A percentile compares a stretch with the other conserved stretches of the same genome.
Conservation (phyloP, 2,797 vertebrate genomes). For the Apogon talboti region DNA sequence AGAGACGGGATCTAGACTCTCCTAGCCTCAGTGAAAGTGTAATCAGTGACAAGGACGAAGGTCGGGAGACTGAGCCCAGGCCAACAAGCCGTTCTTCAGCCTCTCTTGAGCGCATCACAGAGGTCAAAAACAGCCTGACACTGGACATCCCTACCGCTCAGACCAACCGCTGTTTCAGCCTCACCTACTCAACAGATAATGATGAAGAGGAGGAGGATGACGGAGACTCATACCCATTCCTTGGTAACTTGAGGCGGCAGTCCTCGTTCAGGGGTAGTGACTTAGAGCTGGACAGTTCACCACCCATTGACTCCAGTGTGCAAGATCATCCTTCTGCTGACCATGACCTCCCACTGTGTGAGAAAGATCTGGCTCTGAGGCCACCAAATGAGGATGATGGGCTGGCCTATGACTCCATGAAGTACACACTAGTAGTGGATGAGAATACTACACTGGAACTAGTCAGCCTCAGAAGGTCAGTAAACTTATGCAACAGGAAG, state of each 20-base stretch:
- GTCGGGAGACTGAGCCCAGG: slow-evolving; percentile 79
- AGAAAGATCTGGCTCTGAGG: slow-evolving; percentile 68
- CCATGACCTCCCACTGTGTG: slow-evolving; percentile 73
- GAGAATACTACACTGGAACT: slow-evolving; percentile 97
- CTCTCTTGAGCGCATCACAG: slow-evolving; percentile 83
- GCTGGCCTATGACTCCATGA: slow-evolving; percentile 94
- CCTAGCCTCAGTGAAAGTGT: slow-evolving; percentile 82
- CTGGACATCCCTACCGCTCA: slow-evolving; percentile 88
- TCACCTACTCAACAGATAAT: slow-evolving; percentile 88
- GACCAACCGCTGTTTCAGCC: slow-evolving; percentile 90
- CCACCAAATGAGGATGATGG: slow-evolving; percentile 86
- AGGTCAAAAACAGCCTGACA: slow-evolving; percentile 79
- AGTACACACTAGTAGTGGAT: slow-evolving; percentile 98
- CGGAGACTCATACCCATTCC: slow-evolving; percentile 78
- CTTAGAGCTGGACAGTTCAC: slow-evolving; percentile 82
- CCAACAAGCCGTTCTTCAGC: slow-evolving; percentile 71
- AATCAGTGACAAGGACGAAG: slow-evolving; percentile 83
- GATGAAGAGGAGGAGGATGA: slow-evolving; percentile 82
- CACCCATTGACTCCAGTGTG: slow-evolving; percentile 83
- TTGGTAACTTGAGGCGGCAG: slow-evolving; percentile 72
- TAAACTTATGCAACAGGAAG: slow-evolving; percentile 23
- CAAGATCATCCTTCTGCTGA: slow-evolving; percentile 68
- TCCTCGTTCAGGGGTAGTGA: slow-evolving; percentile 81
- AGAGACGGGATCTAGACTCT: slow-evolving; percentile 79
- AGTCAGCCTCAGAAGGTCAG: slow-evolving; percentile 91